A percentile compares a stretch with the other conserved stretches of the same genome.
phyloP scores from a whole-genome alignment of 2,888 invertebrate genomes.

The Pristionchus maxplancki region DNA sequence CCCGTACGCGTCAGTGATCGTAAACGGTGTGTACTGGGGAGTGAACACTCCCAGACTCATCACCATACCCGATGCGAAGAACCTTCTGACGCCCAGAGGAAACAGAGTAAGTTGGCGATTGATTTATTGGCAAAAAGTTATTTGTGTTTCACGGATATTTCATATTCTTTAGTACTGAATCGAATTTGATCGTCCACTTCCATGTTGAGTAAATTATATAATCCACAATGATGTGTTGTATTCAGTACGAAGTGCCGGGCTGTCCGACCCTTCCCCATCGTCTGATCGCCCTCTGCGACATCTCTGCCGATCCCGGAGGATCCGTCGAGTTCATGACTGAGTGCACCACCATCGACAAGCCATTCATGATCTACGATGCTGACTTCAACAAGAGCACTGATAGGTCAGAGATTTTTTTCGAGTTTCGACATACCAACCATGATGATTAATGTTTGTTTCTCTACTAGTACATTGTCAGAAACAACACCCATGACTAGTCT shows the following conservation, averaged over 20 bases:
- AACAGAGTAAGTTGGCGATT: conserved; percentile 32
- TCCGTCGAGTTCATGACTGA: conserved; percentile 91
- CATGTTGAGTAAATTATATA: not conserved
- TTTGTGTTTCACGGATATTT: not conserved
- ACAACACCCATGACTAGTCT: not conserved
- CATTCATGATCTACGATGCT: conserved; percentile 99
- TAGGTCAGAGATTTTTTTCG: conserved; percentile 81
- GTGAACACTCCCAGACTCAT: conserved; percentile 95
- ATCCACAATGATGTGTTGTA: too few relatives aligned
- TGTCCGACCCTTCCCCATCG: conserved; percentile 74
- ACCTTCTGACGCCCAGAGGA: conserved; percentile 82
- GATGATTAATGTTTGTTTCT: not conserved
- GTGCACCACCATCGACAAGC: conserved; percentile 98
- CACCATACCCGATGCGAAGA: conserved; percentile 98
- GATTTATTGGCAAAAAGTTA: not conserved
- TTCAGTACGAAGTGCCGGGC: conserved; percentile 67
- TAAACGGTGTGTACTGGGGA: conserved; percentile 99
- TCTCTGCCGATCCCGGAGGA: conserved; percentile 98
- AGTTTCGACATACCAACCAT: not conserved
- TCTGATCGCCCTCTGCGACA: conserved; percentile 93
- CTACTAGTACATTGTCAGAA: not conserved
- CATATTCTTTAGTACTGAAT: not conserved
- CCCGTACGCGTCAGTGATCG: conserved; percentile 95
- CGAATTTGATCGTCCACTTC: not conserved
- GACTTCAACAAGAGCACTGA: conserved; percentile 97